Evolutionary conservation across 2,797 vertebrate genomes (phyloP), one percentile per base, ranked within the genome.

Genomic region (Anolis apletophallus): DNA sequence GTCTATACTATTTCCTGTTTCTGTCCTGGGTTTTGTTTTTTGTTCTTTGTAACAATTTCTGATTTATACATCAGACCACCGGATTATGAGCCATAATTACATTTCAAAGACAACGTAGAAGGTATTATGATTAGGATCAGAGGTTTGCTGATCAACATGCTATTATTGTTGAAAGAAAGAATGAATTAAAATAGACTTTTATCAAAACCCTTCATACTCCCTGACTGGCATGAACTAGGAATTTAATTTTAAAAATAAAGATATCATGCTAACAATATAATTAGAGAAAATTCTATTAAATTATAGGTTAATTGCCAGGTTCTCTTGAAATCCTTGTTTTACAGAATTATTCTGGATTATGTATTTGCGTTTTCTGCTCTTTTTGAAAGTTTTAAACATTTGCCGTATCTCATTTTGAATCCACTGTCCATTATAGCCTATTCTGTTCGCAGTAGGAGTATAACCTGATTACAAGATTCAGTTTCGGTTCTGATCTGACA

Each of bases 221-320:
- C 4, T 73, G 19, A 34, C 40, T 80, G 32, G 12, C n/a, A 80
- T 80, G 29, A 85, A 34, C 21, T 80, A 26, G 29, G 21, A 50
- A 40, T 50, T 73, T 85, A 73, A 85, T 85, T 85, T 29, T 26
- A 46, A 73, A 80, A 61, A 72, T 8, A 72, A 72, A 85, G 69
- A 73, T 36, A 52, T 29, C 54, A 80, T 26, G 55, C 55, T 57
- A 85, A 68, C 29, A 73, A 19, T 26, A 9, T 85, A 85, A 64
- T 85, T 85, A 61, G 72, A 46, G 46, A 80, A 73, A 50, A 71
- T 80, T 85, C n/a, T 34, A 71, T 36, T 61, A 55, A 61, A 52
- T 73, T 72, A 72, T 64, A 52, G 69, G n/a, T 52, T 80, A 85
- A 73, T 80, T 80, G 46, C 77, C 29, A 73, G n/a, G 17, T 72